Evolutionary conservation across 2,888 invertebrate genomes (phyloP), one percentile per base, ranked within the genome.

Genomic region (Platerodrilus igneus): DNA sequence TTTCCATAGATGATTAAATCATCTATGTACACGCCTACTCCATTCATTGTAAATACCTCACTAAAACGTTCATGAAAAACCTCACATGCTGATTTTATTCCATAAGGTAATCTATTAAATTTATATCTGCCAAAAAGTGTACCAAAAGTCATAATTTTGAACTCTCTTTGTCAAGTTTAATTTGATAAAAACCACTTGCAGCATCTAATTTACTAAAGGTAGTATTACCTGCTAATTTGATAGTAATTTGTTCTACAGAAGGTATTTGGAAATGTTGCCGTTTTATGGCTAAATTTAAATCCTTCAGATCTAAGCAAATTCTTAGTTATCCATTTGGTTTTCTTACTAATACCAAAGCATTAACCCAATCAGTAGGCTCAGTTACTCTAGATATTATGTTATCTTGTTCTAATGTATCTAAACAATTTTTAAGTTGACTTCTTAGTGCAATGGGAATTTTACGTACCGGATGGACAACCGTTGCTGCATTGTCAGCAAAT

Each of bases 351-450:
- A 30, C 37, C 2, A 37, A 10, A 3, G 37, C n/a, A 23, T 37
- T 29, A 2, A 37, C 37, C 37, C 37, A 37, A 3, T 37, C 37
- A 1, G 37, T 17, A 7, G 37, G 30, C 4, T 15, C 29, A 5
- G 21, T 15, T 11, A 29, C 37, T 23, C 44, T 53, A 19, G 42
- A 37, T 14, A 53, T 50, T n/a, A 51, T 52, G 14, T 40, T 45
- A 30, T 28, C 33, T 25, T 28, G 37, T 38, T 46, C 45, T 43
- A 37, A 51, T 16, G 41, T 14, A 14, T 43, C 18, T 36, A 50
- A 30, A 16, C 22, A 25, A 20, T 35, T 18, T 47, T 49, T 47
- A 20, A 50, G 39, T 16, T 45, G 45, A 27, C 42, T 32, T 13
- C 32, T n/a, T 19, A 51, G 32, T 20, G 41, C 31, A 19, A 49